Base-by-base conservation (phyloP, 1,140 invertebrate species). In the Lasaia peninsularis region DNA sequence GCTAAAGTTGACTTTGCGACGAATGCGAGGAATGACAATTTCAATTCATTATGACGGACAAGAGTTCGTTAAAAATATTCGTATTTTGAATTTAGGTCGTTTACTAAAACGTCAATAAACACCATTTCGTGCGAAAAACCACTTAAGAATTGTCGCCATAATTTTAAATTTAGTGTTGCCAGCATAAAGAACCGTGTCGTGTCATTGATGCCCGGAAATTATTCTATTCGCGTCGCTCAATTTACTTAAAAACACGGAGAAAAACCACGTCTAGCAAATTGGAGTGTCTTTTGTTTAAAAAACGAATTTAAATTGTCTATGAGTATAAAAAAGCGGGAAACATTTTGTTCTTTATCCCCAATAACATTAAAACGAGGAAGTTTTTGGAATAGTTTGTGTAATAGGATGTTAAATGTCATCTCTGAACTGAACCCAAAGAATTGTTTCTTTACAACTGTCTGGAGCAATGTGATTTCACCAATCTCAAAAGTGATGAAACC, bases 121-220 rank as follows among this genome's bases (percentile, higher is more conserved):
- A 40, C 16, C 12, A 16, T 37, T 37, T 28, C 31, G 18, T 52
- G 31, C 12, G n/a, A 16, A 21, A 31, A 14, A 14, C 14, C 35
- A 40, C 35, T 40, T 40, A 40, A 18, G 16, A 40, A 14, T 16
- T 40, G 35, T 40, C 37, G 8, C 37, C 8, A 40, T 40, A 40
- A 40, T 40, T 40, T 40, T 40, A 40, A 18, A 40, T 40, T 40
- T 40, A 40, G 16, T 16, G 37, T 40, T 40, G 16, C 37, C 37
- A 40, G 37, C 37, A 18, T 18, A 40, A 40, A 40, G 37, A 40
- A 40, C 37, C 35, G 35, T 40, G 37, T 40, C 37, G 44, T 62
- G 67, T 34, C 56, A 60, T 60, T 69, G 63, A 69, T 62, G 56
- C 37, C 67, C 61, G 67, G 64, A 66, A 66, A 69, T 66, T 69